Base-by-base conservation (phyloP, 2,888 invertebrate genomes). In the Leucozona laternaria region DNA sequence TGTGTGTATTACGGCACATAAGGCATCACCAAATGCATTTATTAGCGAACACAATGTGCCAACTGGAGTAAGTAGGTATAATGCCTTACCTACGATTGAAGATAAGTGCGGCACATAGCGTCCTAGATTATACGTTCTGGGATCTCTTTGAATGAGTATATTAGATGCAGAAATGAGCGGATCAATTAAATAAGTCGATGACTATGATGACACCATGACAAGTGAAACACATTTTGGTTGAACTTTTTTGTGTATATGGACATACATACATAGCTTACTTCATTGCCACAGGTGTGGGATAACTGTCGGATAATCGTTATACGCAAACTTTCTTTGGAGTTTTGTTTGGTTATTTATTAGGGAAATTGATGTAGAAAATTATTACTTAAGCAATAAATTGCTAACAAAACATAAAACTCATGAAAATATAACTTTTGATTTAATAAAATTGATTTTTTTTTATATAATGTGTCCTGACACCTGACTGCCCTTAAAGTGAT, bases 121-220 rank as follows among this genome's bases (percentile, higher is more conserved):
- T 58, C 34, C 48, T 66, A 31, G 66, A 64, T 84, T 79, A 28
- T 7, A 28, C 15, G 15, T 68, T 75, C 73, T 76, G 34, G 58
- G 57, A 62, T 79, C 73, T 62, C 68, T 73, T 83, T 83, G 66
- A 70, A 75, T 64, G 17, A n/a, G 15, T 22, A 58, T 60, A 37
- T 28, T 60, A 75, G 25, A 20, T 55, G 28, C 43, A 40, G 31
- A 20, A 43, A 43, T 45, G 60, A 62, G 57, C 40, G 50, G 75
- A 75, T 76, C 72, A 76, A 84, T 84, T 80, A 84, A 84, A 80
- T 84, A 76, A 84, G 84, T 84, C 64, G 71, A 80, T 77, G 80
- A 84, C 58, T 43, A 62, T 43, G 28, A 43, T 6, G n/a, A 53
- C 53, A 53, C n/a, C 8, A 53, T 53, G 25, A 53, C 53, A 28